These are phyloP conservation scores for Drosophila littoralis DNA, from an alignment of 1,140 invertebrate genomes.

Conservation along the genomic window DNA sequence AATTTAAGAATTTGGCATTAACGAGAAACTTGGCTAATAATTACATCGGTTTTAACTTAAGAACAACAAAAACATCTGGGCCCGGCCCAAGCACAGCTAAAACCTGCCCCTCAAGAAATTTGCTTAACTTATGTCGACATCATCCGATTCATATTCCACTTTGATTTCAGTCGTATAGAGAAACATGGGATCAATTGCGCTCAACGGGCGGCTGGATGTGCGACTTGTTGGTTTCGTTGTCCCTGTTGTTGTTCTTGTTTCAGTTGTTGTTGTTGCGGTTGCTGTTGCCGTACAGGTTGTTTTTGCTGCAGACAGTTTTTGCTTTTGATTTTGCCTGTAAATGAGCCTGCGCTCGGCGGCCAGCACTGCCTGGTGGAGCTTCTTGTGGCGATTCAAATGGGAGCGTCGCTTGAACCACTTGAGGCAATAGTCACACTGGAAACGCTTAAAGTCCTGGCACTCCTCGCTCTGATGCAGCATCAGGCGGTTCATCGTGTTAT, in stretches of 20 bases:
- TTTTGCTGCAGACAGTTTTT: conserved; percentile 18
- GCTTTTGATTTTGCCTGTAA: conserved; percentile 29
- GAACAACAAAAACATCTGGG: conserved; percentile 34
- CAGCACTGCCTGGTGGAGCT: conserved; percentile 59
- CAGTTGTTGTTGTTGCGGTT: not conserved
- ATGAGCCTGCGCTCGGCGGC: conserved; percentile 25
- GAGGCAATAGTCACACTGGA: conserved; percentile 67
- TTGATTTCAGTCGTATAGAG: conserved; percentile 55
- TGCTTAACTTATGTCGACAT: conserved; percentile 38
- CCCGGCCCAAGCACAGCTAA: conserved; percentile 19
- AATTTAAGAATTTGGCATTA: conserved; percentile 56
- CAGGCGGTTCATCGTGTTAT: conserved; percentile 61
- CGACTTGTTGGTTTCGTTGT: not conserved
- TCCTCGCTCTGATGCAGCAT: conserved; percentile 68
- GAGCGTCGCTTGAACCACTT: conserved; percentile 76
- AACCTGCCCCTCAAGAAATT: not conserved
- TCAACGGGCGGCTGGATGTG: conserved; percentile 11
- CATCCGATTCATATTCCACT: conserved; percentile 52
- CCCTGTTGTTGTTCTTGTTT: not conserved
- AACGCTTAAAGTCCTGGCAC: conserved; percentile 74
- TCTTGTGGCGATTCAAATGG: conserved; percentile 68
- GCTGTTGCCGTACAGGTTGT: not conserved
- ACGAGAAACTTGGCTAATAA: conserved; percentile 69
- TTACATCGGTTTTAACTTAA: conserved; percentile 38
- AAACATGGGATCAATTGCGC: conserved; percentile 47